A percentile compares a stretch with the other conserved stretches of the same genome.
Evolutionary conservation across 2,888 invertebrate species (phyloP).

Genomic region (Erannis defoliaria): DNA sequence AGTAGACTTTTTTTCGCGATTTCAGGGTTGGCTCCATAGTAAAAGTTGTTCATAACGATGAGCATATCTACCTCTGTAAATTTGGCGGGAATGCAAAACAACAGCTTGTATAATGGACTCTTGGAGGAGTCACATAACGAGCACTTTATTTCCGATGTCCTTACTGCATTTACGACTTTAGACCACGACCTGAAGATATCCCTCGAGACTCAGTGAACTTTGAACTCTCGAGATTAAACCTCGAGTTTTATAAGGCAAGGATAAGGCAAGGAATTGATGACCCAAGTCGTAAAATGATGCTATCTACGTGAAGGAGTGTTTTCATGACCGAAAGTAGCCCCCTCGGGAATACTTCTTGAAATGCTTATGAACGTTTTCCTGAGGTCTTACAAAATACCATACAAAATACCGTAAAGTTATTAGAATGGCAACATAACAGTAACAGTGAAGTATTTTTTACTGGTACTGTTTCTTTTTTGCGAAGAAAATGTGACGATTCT

Average conservation of each 20-base stretch:
- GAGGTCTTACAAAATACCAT: conserved; percentile 11
- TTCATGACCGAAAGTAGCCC: conserved; percentile 13
- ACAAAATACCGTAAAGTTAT: conserved; percentile 18
- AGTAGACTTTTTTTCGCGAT: no score
- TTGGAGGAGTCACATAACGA: no score
- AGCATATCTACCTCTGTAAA: no score
- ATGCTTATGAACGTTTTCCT: conserved; percentile 11
- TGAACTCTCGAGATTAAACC: conserved; percentile 29
- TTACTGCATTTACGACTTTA: conserved; percentile 2
- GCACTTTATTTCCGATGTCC: not conserved
- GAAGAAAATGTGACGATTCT: not conserved
- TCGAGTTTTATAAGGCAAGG: conserved; percentile 24
- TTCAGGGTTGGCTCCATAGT: no score
- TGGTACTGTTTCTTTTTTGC: not conserved
- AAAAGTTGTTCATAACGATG: no score
- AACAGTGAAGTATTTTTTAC: conserved; percentile 11
- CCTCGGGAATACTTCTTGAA: conserved; percentile 4
- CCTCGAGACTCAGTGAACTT: conserved; percentile 27
- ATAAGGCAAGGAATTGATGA: conserved; percentile 29
- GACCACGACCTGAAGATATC: conserved; percentile 10
- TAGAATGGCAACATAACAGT: conserved; percentile 14
- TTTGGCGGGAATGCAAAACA: no score
- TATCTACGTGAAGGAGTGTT: conserved; percentile 23
- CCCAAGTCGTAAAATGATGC: conserved; percentile 26
- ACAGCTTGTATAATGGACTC: no score